Base-by-base conservation (phyloP, 2,888 invertebrate species). In the Teleogryllus oceanicus region DNA sequence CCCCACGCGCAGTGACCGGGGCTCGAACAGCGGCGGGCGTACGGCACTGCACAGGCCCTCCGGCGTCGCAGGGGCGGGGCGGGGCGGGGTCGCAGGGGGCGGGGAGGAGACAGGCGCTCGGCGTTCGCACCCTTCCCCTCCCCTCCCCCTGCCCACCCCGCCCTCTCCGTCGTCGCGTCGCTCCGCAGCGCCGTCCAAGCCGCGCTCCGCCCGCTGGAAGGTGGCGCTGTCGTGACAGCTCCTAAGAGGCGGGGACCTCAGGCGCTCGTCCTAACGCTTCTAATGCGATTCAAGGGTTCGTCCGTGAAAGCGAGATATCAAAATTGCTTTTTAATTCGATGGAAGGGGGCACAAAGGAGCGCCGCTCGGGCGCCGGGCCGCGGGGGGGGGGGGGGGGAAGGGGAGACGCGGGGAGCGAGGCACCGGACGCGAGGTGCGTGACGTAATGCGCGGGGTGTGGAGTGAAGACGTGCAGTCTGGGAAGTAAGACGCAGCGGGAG, bases 271-370 rank as follows among this genome's bases (percentile, higher is more conserved):
- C 62, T 62, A 62, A 62, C 62, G 62, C 16, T n/a, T 62, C 62
- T 62, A 62, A 62, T 62, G 62, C 62, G 62, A 62, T 62, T 62
- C 62, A 13, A 62, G 62, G 62, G 62, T 62, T 62, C 62, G 62
- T 62, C 62, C 62, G 16, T 62, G 62, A 62, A n/a, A 62, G 62
- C 62, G 62, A 62, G 62, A 62, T 62, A 62, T 62, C 62, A 62
- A 62, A 62, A 62, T 62, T 62, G 62, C 62, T 62, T 62, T 62
- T 62, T 62, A 62, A 62, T 62, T 62, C 62, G 62, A 62, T 62
- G 62, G 62, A 62, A n/a, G 62, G 11, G 62, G 62, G 62, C n/a
- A 12, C 13, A 62, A 62, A 62, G 62, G 62, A 62, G 62, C 37
- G 37, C 37, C 37, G 37, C 37, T 37, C 37, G 37, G 8, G 37